These are phyloP conservation scores for Acrocyrtus sp. DNA, from an alignment of 2,888 invertebrate genomes.

Conservation along the genomic window DNA sequence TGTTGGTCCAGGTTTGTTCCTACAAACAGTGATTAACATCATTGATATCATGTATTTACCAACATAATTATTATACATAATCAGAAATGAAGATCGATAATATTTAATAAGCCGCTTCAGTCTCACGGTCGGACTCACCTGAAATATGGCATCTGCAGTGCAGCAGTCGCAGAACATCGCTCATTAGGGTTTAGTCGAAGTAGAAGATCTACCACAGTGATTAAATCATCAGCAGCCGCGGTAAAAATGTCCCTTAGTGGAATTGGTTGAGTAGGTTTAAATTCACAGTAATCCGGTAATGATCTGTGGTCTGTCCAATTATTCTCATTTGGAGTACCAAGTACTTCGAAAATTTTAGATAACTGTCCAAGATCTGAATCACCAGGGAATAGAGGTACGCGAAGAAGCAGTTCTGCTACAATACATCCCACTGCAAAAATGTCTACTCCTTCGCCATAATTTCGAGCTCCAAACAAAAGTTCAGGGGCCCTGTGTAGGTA, in stretches of 20 bases:
- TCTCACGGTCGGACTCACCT: too few relatives aligned
- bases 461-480: conserved; percentile 91
- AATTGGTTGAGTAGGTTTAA: conserved; percentile 80
- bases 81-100: too few relatives aligned
- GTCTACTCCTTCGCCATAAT: conserved; percentile 95
- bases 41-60: neutral
- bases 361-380: conserved; percentile 98
- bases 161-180: conserved; percentile 84
- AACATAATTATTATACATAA: too few relatives aligned
- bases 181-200: conserved; percentile 84
- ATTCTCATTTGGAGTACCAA: conserved; percentile 93
- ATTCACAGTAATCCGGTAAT: conserved; percentile 89
- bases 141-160: conserved; percentile 90
- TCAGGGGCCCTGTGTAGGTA: conserved; percentile 80
- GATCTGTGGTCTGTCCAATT: conserved; percentile 79
- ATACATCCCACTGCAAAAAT: conserved; percentile 99
- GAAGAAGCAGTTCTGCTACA: conserved; percentile 89
- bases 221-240: conserved; percentile 91
- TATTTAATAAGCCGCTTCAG: too few relatives aligned
- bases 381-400: conserved; percentile 94
- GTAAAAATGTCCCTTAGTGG: conserved; percentile 93
- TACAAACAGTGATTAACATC: conserved; percentile 63
- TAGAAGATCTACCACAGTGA: conserved; percentile 81
- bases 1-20: conserved; percentile 89
- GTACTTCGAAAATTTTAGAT: conserved; percentile 91